phyloP scores from a whole-genome alignment of 2,113 vertebrate genomes.

The Theristicus caerulescens region DNA sequence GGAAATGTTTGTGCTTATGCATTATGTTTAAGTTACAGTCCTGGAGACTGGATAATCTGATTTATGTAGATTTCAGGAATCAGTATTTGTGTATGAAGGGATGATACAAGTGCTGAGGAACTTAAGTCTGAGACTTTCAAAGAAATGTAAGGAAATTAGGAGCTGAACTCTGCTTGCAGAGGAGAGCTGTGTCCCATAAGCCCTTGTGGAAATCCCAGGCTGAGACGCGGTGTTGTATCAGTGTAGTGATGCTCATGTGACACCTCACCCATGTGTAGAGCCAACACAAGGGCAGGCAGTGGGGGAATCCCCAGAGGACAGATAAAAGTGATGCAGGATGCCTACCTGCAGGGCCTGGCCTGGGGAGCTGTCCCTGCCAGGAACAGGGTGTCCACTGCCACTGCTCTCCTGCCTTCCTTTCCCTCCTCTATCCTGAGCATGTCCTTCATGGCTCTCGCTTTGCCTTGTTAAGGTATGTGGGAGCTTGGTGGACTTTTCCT shows the following conservation, averaged over 20 bases:
- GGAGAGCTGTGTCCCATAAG: neutral
- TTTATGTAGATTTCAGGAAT: neutral
- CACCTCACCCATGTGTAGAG: neutral
- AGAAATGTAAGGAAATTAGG: neutral
- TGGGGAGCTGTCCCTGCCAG: neutral
- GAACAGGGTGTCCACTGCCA: neutral
- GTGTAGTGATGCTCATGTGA: neutral
- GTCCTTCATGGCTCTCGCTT: neutral
- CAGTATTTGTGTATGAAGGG: accelerated
- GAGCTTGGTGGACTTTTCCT: neutral
- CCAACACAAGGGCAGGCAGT: too few relatives aligned
- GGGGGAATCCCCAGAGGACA: too few relatives aligned
- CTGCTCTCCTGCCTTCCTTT: neutral
- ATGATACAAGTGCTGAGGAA: neutral
- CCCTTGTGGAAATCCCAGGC: neutral
- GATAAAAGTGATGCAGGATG: neutral
- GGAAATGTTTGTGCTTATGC: neutral
- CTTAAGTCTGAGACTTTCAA: neutral
- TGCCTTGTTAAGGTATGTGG: neutral
- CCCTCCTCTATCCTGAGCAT: neutral
- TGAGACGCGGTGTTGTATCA: accelerated
- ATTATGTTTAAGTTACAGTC: accelerated
- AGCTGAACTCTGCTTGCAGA: neutral
- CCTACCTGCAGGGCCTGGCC: neutral
- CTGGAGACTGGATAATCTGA: neutral